phyloP scores from a whole-genome alignment of 2,797 vertebrate genomes.

The Eulemur coronatus region DNA sequence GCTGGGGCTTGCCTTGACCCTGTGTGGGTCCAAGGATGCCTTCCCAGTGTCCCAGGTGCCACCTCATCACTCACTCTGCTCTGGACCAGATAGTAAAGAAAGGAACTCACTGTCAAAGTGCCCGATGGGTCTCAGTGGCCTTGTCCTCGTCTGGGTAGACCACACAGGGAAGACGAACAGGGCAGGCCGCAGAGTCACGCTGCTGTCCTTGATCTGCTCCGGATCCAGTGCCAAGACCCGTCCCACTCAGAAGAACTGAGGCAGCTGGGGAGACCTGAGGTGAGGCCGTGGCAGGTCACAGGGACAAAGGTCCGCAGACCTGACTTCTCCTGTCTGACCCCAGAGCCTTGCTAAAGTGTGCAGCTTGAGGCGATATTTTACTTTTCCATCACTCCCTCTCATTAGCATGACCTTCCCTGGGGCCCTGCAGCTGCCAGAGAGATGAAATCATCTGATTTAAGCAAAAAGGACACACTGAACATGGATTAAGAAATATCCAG shows the following conservation, averaged over 20 bases:
- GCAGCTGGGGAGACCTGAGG: too few relatives aligned
- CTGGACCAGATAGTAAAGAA: not conserved
- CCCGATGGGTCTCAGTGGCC: rapidly evolving
- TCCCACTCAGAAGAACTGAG: not conserved
- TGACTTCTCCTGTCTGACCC: not conserved
- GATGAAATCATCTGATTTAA: not conserved
- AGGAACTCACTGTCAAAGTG: not conserved
- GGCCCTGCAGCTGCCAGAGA: not conserved
- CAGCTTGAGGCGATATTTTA: not conserved
- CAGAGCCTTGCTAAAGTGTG: not conserved
- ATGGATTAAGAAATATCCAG: not conserved
- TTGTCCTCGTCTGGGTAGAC: not conserved
- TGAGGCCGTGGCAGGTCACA: too few relatives aligned
- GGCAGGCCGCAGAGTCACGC: too few relatives aligned
- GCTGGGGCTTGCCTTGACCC: too few relatives aligned
- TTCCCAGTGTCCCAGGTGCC: too few relatives aligned
- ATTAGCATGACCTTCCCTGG: not conserved
- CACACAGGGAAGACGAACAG: not conserved
- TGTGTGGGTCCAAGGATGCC: not conserved
- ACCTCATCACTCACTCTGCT: not conserved
- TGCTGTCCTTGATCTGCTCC: not conserved
- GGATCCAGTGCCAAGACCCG: not conserved
- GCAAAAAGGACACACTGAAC: rapidly evolving
- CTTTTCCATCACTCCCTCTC: not conserved
- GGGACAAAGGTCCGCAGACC: not conserved